Evolutionary conservation across 2,888 invertebrate genomes (phyloP), one percentile per base, ranked within the genome.

Genomic region (Thecocarcelia acutangulata): DNA sequence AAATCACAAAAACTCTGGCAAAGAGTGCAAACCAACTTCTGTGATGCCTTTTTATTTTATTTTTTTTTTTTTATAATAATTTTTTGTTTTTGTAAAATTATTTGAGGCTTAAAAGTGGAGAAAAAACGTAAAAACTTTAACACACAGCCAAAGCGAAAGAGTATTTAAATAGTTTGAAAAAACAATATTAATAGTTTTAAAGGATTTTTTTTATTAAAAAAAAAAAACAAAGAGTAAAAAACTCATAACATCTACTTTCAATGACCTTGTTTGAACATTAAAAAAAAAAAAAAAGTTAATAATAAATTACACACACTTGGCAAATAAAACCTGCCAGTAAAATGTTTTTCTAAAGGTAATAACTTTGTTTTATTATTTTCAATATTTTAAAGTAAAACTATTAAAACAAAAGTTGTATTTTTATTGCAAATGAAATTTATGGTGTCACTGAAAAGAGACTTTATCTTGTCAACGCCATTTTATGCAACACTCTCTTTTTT

Each of bases 101-200:
- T 73, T 68, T 69, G 46, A 78, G 64, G 78, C 72, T 72, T 72
- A 70, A 56, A 76, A 54, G 33, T 33, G 15, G 9, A 66, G 68
- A 50, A 63, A 48, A 37, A 17, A 56, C 15, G 24, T 24, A 24
- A 40, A 48, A 44, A 58, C 24, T 64, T 24, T 6, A 33, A 37
- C 28, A 28, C 48, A 21, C 11, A 42, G 40, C 33, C 6, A 40
- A 48, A 40, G 28, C 37, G 11, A n/a, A 66, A 75, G 48, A 50
- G 50, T 59, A 59, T 46, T 66, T 46, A 58, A 73, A 66, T 66
- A 24, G 33, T 33, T 66, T 48, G 19, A 9, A 37, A 69, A 33
- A 42, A 68, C 9, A 46, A 9, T 15, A 56, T 74, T 66, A 64
- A 64, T 37, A 73, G 72, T 72, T 72, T 61, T 46, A 63, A 61